Evolutionary conservation across 1,140 invertebrate species (phyloP).

Genomic region (Diplogasteroides magnus): DNA sequence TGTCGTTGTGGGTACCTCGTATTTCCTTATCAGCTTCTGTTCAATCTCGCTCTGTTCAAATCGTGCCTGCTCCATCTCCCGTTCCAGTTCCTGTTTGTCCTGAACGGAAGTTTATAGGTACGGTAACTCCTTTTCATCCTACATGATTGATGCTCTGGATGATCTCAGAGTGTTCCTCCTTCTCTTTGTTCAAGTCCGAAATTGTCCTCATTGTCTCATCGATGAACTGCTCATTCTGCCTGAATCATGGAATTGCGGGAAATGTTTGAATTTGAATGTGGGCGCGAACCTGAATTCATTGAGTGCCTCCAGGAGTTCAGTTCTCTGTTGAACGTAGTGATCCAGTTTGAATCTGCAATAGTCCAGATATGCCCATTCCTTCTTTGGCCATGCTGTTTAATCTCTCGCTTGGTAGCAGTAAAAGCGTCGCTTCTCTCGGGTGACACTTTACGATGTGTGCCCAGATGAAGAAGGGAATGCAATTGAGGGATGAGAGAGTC

Average conservation of each 20-base stretch:
- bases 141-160: conserved; percentile 35
- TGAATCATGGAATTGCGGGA: too few relatives aligned
- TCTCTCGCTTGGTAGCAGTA: too few relatives aligned
- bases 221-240: conserved; percentile 11
- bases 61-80: conserved; percentile 19
- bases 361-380: too few relatives aligned
- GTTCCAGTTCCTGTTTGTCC: conserved; percentile 31
- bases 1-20: conserved; percentile 15
- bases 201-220: conserved; percentile 22
- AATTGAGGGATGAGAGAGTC: too few relatives aligned
- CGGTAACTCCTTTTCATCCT: not conserved
- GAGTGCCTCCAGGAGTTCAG: conserved; percentile 20
- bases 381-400: too few relatives aligned
- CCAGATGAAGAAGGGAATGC: too few relatives aligned
- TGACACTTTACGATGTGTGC: too few relatives aligned
- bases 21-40: conserved; percentile 21
- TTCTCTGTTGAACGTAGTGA: conserved; percentile 13
- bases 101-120: conserved; percentile 9
- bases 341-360: conserved; percentile 25
- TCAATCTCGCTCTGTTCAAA: conserved; percentile 23
- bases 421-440: too few relatives aligned
- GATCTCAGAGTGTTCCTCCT: conserved; percentile 35
- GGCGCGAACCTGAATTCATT: conserved; percentile 17
- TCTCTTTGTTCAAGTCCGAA: conserved; percentile 27
- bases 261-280: too few relatives aligned